Evolutionary conservation across 2,797 vertebrate genomes (phyloP).

Genomic region (Lutra lutra): DNA sequence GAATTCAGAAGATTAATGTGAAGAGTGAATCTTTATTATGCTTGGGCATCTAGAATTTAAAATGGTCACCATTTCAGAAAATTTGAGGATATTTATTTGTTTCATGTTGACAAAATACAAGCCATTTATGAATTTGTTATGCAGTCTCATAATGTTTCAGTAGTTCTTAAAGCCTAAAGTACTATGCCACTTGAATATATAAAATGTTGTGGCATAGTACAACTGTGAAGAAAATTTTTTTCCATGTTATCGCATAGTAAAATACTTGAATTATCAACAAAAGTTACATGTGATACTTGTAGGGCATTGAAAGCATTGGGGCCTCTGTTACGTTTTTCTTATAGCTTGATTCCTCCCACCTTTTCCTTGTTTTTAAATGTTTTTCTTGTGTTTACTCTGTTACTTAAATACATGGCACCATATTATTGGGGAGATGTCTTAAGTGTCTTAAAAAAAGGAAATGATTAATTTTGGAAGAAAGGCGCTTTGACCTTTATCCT

Average conservation of each 20-base stretch:
- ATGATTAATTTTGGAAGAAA: constrained; percentile 59
- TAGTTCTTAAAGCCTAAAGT: constrained; percentile 35
- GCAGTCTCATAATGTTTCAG: neutral
- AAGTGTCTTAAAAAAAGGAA: neutral
- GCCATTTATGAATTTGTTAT: constrained; percentile 5
- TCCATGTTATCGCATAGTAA: neutral
- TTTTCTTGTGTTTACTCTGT: constrained; percentile 28
- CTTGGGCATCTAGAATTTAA: neutral
- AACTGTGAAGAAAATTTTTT: neutral
- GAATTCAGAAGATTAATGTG: neutral
- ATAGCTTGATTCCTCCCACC: neutral
- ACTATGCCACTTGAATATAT: neutral
- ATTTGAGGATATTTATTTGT: neutral
- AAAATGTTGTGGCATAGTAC: neutral
- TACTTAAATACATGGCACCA: neutral
- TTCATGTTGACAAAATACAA: neutral
- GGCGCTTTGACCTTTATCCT: constrained; percentile 40
- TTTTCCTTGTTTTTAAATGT: constrained; percentile 45
- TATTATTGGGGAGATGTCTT: constrained; percentile 13
- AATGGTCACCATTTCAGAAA: neutral
- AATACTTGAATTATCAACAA: neutral
- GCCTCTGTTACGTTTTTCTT: neutral
- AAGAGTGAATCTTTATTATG: neutral
- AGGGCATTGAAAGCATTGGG: neutral
- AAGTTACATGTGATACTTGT: neutral